phyloP scores from a whole-genome alignment of 2,797 vertebrate genomes.

The Clamator glandarius region DNA sequence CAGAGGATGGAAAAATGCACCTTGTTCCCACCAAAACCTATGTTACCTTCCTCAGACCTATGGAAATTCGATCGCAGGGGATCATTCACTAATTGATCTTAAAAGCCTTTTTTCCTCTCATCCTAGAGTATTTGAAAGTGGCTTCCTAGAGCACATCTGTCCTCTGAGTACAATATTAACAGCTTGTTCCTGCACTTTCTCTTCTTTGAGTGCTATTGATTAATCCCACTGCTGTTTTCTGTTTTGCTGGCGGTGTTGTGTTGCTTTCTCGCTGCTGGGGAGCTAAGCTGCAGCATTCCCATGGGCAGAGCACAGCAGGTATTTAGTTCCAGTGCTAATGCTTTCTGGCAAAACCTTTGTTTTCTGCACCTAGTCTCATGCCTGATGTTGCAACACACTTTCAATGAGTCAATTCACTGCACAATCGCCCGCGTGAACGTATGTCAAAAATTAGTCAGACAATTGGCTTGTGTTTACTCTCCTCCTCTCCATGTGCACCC shows the following conservation, averaged over 20 bases:
- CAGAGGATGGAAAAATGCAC: background rate
- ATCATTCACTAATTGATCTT: background rate
- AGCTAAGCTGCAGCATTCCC: constrained; percentile 28
- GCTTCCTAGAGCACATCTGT: background rate
- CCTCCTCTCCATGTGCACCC: background rate
- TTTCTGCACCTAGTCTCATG: background rate
- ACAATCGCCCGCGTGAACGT: background rate
- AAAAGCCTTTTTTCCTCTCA: background rate
- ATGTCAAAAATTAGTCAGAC: background rate
- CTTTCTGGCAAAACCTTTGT: constrained; percentile 37
- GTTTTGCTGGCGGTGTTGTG: background rate
- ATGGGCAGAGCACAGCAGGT: constrained; percentile 15
- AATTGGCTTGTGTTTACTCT: constrained; percentile 25
- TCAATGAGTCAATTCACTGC: constrained; percentile 24
- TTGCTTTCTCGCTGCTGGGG: background rate
- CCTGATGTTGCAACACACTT: background rate
- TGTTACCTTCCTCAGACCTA: background rate
- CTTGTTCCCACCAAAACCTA: background rate
- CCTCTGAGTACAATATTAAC: background rate
- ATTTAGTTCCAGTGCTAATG: constrained; percentile 19
- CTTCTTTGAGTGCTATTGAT: background rate
- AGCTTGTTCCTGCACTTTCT: background rate
- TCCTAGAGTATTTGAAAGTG: background rate
- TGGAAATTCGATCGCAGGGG: background rate
- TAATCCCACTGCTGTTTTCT: background rate